phyloP scores from a whole-genome alignment of 35 echinoderm and acorn worm species.

The Heliocidaris tuberculata region DNA sequence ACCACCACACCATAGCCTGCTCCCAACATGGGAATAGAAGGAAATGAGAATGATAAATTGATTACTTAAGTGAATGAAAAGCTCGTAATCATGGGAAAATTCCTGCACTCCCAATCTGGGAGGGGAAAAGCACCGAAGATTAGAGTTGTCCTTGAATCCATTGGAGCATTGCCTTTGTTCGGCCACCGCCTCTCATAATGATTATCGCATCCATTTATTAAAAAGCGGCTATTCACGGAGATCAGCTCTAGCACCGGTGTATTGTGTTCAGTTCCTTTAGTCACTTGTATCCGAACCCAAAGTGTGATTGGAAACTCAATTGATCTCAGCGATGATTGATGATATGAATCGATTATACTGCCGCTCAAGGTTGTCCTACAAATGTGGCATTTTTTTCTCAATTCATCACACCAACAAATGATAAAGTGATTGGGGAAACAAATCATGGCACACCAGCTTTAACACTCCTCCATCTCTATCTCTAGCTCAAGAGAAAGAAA shows the following conservation, averaged over 20 bases:
- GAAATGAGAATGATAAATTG: neutral
- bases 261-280: neutral
- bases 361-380: neutral
- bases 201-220: slow-evolving; percentile 8
- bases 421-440: neutral
- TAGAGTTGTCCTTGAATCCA: neutral
- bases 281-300: neutral
- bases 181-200: neutral
- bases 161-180: neutral
- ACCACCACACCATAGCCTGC: neutral
- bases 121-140: neutral
- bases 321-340: neutral
- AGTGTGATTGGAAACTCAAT: neutral
- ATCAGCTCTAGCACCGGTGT: neutral
- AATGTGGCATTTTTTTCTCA: neutral
- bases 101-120: neutral
- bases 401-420: neutral
- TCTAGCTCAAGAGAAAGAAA: too few species aligned
- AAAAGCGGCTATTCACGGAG: neutral
- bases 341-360: neutral
- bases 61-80: slow-evolving; percentile 7
- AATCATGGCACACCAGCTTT: neutral
- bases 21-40: neutral
- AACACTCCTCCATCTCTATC: neutral
- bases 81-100: neutral